Evolutionary conservation across 30 jellyfish, hydroid and myxozoan species (phyloP).

Genomic region (Rhopilema esculentum): DNA sequence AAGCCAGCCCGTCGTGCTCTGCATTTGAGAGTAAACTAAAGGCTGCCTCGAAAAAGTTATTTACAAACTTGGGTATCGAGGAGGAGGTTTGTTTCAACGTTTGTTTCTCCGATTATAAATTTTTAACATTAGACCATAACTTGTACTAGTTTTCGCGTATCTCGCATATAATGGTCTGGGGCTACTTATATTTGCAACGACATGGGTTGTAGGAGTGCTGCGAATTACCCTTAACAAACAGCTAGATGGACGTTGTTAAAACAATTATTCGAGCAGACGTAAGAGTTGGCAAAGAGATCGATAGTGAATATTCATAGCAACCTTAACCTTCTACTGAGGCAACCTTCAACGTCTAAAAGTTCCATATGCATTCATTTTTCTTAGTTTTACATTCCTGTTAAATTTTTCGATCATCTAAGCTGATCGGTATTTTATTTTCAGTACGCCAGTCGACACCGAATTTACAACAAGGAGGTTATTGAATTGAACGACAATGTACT

Average conservation of each 20-base stretch:
- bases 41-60: slow-evolving; percentile 75
- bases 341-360: too few relatives aligned
- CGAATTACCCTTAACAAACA: too few relatives aligned
- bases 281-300: too few relatives aligned
- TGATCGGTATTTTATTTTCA: slow-evolving; percentile 7
- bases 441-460: slow-evolving; percentile 85
- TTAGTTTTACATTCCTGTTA: too few relatives aligned
- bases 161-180: background rate
- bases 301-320: too few relatives aligned
- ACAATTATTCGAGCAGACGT: too few relatives aligned
- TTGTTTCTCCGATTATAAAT: background rate
- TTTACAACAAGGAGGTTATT: slow-evolving; percentile 95
- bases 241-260: too few relatives aligned
- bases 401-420: too few relatives aligned
- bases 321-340: too few relatives aligned
- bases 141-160: background rate
- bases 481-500: slow-evolving; percentile 88
- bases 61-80: slow-evolving; percentile 77
- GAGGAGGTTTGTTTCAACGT: slow-evolving; percentile 90
- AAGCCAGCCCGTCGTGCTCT: slow-evolving; percentile 60
- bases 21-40: slow-evolving; percentile 79
- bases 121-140: background rate
- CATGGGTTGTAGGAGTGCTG: too few relatives aligned
- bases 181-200: too few relatives aligned
- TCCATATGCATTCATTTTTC: too few relatives aligned